Evolutionary conservation across 2,797 vertebrate genomes (phyloP), one percentile per base, ranked within the genome.

Genomic region (Holocentrus rufus): DNA sequence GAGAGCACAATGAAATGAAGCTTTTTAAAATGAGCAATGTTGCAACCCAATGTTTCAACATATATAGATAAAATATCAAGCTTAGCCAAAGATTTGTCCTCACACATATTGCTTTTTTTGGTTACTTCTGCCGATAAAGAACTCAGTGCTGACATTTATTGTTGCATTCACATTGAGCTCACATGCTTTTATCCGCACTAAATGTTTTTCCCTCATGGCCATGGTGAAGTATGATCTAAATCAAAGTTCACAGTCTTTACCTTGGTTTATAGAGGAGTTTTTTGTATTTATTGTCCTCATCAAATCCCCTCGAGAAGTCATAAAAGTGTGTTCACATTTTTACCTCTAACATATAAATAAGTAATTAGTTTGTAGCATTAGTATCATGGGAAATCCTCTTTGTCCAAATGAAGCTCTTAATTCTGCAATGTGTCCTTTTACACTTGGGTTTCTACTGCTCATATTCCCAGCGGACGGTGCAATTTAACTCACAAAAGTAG

Each of bases 1-100:
- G 63, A 17, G 30, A 85, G 77, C 78, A 91, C 81, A 91, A 86
- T 89, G 78, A 90, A 92, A 89, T 84, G 76, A 85, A 82, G 72
- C 74, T 85, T 90, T 88, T 83, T 80, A 87, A 89, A 85, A 80
- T 78, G 72, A 90, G 81, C 78, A 83, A 79, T 82, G 81, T 85
- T 77, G 86, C 77, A 71, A 77, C 60, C 74, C 64, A 87, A 65
- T 83, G 77, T 89, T 93, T 90, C 70, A 87, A 84, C 79, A 87
- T 83, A 87, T 90, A 88, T 87, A 74, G 77, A 86, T 88, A 87
- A 91, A 91, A 88, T 75, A 85, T 76, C 17, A 69, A 71, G 65
- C 71, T 82, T 62, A 75, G 75, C 69, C 44, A 64, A 63, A 76
- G 54, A 74, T 90, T 84, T 84, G 62, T 77, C 66, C 57, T 56